These are phyloP conservation scores for Malurus splendens DNA, from an alignment of 2,797 vertebrate species.

Conservation along the genomic window DNA sequence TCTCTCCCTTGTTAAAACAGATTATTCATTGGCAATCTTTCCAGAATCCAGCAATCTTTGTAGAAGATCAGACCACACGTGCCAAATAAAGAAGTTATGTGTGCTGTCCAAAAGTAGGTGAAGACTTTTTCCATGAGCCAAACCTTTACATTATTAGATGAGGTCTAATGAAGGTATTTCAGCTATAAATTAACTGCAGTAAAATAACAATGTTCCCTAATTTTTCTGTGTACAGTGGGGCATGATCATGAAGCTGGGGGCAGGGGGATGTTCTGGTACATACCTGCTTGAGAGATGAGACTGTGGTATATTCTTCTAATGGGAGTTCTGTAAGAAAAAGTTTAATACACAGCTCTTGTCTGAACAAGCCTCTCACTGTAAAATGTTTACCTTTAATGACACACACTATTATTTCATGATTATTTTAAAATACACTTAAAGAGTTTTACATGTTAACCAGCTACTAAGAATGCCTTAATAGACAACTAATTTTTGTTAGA, in stretches of 20 bases:
- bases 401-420: conserved; percentile 79
- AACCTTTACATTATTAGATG: not conserved
- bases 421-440: conserved; percentile 82
- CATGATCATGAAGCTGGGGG: not conserved
- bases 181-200: not conserved
- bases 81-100: not conserved
- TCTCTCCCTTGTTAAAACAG: not conserved
- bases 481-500: conserved; percentile 84
- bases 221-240: not conserved
- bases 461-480: conserved; percentile 79
- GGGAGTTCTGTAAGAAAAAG: conserved; percentile 69
- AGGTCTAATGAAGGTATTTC: not conserved
- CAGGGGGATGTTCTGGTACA: not conserved
- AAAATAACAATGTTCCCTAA: not conserved
- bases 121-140: not conserved
- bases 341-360: conserved; percentile 66
- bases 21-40: not conserved
- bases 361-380: conserved; percentile 70
- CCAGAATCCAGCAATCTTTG: not conserved
- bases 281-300: not conserved
- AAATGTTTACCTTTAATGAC: conserved; percentile 81
- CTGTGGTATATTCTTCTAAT: conserved; percentile 23
- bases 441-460: conserved; percentile 82
- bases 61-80: not conserved
- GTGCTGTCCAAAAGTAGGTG: not conserved